A percentile compares a stretch with the other conserved stretches of the same genome.
phyloP scores from a whole-genome alignment of 2,888 invertebrate genomes.

The Leucophora obtusa region DNA sequence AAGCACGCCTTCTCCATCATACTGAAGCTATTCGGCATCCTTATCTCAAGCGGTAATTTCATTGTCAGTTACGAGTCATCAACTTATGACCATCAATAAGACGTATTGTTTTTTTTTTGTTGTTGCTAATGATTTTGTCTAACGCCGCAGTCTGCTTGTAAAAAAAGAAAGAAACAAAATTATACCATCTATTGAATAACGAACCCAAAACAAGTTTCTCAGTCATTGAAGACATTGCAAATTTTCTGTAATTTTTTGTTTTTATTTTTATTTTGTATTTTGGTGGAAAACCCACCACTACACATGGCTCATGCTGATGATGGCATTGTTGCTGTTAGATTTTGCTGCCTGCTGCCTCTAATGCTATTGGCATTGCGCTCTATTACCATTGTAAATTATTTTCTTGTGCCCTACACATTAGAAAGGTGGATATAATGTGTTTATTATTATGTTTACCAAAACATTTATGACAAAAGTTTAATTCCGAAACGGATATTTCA shows the following conservation, averaged over 20 bases:
- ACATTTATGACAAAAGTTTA: too few species aligned
- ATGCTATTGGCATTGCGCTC: slow-evolving; percentile 56
- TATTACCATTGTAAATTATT: slow-evolving; percentile 45
- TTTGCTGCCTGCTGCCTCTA: slow-evolving; percentile 31
- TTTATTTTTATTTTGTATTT: slow-evolving; percentile 9
- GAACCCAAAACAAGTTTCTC: slow-evolving; percentile 56
- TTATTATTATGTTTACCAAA: too few species aligned
- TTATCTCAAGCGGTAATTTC: too few species aligned
- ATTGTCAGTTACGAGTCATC: too few species aligned
- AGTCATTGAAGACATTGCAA: slow-evolving; percentile 57
- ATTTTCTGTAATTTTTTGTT: slow-evolving; percentile 22
- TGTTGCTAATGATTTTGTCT: slow-evolving; percentile 52
- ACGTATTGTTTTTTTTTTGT: slow-evolving; percentile 28
- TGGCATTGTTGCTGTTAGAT: slow-evolving; percentile 37
- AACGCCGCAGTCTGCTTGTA: slow-evolving; percentile 36
- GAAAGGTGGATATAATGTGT: too few species aligned
- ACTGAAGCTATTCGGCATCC: too few species aligned
- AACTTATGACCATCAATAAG: not conserved
- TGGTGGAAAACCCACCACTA: slow-evolving; percentile 57
- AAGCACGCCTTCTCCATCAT: too few species aligned
- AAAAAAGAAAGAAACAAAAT: slow-evolving; percentile 8
- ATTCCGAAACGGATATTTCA: too few species aligned
- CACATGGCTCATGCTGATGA: slow-evolving; percentile 34
- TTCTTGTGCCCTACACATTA: slow-evolving; percentile 24
- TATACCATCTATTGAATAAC: slow-evolving; percentile 56